Evolutionary conservation across 1,140 invertebrate genomes (phyloP).

Genomic region (Ridgeia piscesae): DNA sequence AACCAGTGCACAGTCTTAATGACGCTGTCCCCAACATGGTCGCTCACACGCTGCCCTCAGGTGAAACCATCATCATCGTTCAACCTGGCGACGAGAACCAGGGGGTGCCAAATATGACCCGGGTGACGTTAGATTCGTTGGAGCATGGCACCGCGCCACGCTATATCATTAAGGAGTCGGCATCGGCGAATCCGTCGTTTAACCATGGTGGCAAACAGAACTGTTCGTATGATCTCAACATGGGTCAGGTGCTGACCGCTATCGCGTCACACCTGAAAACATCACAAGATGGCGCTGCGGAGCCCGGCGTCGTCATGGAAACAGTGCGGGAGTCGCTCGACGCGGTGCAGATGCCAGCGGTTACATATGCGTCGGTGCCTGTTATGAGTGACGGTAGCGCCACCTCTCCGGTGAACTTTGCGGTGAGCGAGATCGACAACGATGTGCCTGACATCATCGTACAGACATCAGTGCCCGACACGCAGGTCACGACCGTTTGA

Average conservation of each 20-base stretch:
- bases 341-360: neutral
- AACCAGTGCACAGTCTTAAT: neutral
- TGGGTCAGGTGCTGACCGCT: neutral
- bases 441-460: neutral
- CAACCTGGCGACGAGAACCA: neutral
- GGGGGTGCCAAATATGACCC: neutral
- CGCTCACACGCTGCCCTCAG: neutral
- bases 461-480: neutral
- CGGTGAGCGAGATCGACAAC: slow-evolving; percentile 2
- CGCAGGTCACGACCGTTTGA: slow-evolving; percentile 7
- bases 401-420: neutral
- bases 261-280: slow-evolving; percentile 9
- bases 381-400: neutral
- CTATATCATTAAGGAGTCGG: neutral
- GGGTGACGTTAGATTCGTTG: neutral
- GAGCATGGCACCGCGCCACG: neutral
- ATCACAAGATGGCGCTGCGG: slow-evolving; percentile 9
- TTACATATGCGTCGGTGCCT: neutral
- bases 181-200: neutral
- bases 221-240: neutral
- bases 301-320: neutral
- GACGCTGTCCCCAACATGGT: neutral
- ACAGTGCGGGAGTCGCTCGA: neutral
- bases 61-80: neutral
- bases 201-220: neutral